Conservation (phyloP, 2,797 vertebrate genomes). For the Synanceia verrucosa region DNA sequence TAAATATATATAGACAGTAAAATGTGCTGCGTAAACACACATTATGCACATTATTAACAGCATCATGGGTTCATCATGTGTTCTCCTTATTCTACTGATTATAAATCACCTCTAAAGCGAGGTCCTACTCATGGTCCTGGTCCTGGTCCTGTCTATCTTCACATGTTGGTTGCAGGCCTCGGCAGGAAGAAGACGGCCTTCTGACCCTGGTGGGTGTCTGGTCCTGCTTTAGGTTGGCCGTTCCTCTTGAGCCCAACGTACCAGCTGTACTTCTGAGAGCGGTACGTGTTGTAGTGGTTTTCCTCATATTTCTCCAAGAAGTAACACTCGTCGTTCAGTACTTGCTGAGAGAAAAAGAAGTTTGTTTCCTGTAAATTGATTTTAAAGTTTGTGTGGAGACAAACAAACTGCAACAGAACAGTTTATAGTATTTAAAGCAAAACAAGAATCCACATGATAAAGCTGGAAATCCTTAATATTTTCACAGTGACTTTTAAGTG, state of each 20-base stretch:
- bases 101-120: constrained; percentile 5
- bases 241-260: constrained; percentile 93
- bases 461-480: neutral
- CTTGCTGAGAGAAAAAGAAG: constrained; percentile 73
- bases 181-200: constrained; percentile 93
- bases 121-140: too few species aligned
- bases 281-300: constrained; percentile 94
- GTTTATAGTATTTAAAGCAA: neutral
- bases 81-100: neutral
- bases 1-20: too few species aligned
- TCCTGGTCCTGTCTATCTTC: constrained; percentile 18
- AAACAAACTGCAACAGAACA: neutral
- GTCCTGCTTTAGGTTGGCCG: constrained; percentile 88
- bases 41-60: constrained; percentile 2
- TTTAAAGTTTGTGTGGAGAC: neutral
- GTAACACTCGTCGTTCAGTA: constrained; percentile 89
- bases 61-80: too few species aligned
- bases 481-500: neutral
- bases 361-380: neutral
- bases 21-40: too few species aligned
- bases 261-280: constrained; percentile 90
- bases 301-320: constrained; percentile 92
- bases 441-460: neutral
- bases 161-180: constrained; percentile 72
- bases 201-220: constrained; percentile 89